phyloP scores from a whole-genome alignment of 1,140 invertebrate genomes.

The Micrasema longulum region DNA sequence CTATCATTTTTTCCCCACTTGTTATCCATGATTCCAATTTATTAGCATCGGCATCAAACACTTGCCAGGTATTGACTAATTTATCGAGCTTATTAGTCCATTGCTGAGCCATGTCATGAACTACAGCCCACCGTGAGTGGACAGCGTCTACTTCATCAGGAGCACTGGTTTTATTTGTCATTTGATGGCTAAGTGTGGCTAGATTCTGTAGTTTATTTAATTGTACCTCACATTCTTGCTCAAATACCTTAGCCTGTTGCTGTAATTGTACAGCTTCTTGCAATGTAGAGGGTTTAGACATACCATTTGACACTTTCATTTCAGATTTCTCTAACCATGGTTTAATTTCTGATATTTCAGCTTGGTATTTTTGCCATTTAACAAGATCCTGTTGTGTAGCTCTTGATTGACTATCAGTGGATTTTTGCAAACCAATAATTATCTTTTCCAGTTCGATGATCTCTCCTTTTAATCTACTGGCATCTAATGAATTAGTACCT shows the following conservation, averaged over 20 bases:
- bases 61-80: slow-evolving; percentile 83
- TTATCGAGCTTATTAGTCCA: slow-evolving; percentile 82
- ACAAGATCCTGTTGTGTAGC: slow-evolving; percentile 80
- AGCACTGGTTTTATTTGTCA: slow-evolving; percentile 78
- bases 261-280: slow-evolving; percentile 84
- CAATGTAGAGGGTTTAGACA: slow-evolving; percentile 81
- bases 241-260: slow-evolving; percentile 75
- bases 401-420: slow-evolving; percentile 78
- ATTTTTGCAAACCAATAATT: slow-evolving; percentile 76
- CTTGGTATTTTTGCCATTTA: slow-evolving; percentile 89
- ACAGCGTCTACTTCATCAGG: slow-evolving; percentile 86
- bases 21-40: slow-evolving; percentile 81
- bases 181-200: slow-evolving; percentile 77
- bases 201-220: slow-evolving; percentile 79
- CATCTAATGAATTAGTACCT: slow-evolving; percentile 74
- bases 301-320: slow-evolving; percentile 76
- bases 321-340: slow-evolving; percentile 92
- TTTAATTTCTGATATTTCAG: slow-evolving; percentile 80
- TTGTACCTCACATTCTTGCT: slow-evolving; percentile 82
- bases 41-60: slow-evolving; percentile 78
- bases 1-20: slow-evolving; percentile 73
- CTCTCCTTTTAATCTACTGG: slow-evolving; percentile 76
- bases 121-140: slow-evolving; percentile 80
- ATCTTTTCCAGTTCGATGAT: slow-evolving; percentile 76
- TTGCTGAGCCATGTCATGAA: slow-evolving; percentile 80